Conservation (phyloP, 2,888 invertebrate genomes). For the Agonopterix arenella region DNA sequence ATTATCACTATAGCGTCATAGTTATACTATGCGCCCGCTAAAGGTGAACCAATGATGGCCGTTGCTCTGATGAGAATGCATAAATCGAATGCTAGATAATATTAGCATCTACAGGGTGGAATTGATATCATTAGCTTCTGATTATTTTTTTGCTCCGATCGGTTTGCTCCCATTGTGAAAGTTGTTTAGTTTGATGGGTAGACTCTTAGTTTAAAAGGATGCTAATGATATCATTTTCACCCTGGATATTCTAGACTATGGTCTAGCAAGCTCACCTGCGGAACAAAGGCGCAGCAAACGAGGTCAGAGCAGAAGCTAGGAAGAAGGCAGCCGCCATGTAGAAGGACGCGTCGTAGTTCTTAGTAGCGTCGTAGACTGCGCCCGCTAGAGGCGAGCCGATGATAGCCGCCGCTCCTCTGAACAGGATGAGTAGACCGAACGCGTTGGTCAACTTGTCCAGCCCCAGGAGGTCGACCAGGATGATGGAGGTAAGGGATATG, state of each 20-base stretch:
- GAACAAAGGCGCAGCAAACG: conserved; percentile 87
- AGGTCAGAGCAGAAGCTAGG: conserved; percentile 88
- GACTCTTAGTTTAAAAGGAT: too few relatives aligned
- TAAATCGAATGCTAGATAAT: too few relatives aligned
- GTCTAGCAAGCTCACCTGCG: conserved; percentile 48
- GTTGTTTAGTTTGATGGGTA: too few relatives aligned
- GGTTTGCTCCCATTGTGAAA: too few relatives aligned
- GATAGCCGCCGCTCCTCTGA: conserved; percentile 96
- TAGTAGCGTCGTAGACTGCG: conserved; percentile 91
- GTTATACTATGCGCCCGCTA: conserved; percentile 85
- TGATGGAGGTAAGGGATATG: conserved; percentile 98
- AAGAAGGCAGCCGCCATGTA: conserved; percentile 95
- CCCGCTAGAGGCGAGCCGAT: conserved; percentile 91
- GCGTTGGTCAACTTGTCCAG: conserved; percentile 97
- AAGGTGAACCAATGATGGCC: conserved; percentile 89
- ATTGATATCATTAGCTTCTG: too few relatives aligned
- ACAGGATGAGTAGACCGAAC: conserved; percentile 96
- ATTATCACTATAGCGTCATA: conserved; percentile 88
- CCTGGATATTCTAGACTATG: neutral
- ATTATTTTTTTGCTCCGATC: too few relatives aligned
- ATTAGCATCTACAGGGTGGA: too few relatives aligned
- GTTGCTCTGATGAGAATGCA: conserved; percentile 78
- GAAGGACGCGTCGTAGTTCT: conserved; percentile 92
- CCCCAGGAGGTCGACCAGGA: conserved; percentile 96
- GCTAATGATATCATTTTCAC: too few relatives aligned